phyloP scores from a whole-genome alignment of 2,113 vertebrate genomes.

The Nematolebias whitei region DNA sequence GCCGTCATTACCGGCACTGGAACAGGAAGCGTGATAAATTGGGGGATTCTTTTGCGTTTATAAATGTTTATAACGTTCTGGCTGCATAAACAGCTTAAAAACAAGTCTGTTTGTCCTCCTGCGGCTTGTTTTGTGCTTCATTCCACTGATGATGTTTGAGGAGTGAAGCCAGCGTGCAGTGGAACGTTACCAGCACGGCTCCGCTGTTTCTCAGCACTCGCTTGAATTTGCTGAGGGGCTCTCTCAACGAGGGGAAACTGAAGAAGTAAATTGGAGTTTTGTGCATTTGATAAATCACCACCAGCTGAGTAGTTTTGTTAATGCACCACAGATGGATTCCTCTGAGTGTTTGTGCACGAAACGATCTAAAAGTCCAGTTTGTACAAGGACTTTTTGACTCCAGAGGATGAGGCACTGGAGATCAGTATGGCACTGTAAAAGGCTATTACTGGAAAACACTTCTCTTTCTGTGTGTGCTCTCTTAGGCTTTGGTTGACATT shows the following conservation, averaged over 20 bases:
- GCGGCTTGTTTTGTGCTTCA: background rate
- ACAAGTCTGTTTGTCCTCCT: background rate
- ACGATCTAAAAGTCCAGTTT: constrained; percentile 1
- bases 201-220: background rate
- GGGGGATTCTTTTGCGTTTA: background rate
- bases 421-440: constrained; percentile 33
- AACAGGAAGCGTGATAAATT: background rate
- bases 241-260: background rate
- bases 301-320: background rate
- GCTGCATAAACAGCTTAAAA: background rate
- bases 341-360: background rate
- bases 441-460: constrained; percentile 42
- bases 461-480: background rate
- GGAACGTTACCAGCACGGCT: background rate
- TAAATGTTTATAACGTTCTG: background rate
- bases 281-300: background rate
- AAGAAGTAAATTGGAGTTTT: background rate
- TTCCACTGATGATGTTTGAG: no score
- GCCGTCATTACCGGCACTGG: background rate
- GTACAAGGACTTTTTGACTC: background rate
- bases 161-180: background rate
- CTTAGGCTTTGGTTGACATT: constrained; percentile 2
- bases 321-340: background rate
- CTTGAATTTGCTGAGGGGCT: background rate
- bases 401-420: constrained; percentile 16